Percentiles rank a stretch among this genome's conserved stretches.
phyloP scores from a whole-genome alignment of 2,113 vertebrate species.

The Emberiza fucata region DNA sequence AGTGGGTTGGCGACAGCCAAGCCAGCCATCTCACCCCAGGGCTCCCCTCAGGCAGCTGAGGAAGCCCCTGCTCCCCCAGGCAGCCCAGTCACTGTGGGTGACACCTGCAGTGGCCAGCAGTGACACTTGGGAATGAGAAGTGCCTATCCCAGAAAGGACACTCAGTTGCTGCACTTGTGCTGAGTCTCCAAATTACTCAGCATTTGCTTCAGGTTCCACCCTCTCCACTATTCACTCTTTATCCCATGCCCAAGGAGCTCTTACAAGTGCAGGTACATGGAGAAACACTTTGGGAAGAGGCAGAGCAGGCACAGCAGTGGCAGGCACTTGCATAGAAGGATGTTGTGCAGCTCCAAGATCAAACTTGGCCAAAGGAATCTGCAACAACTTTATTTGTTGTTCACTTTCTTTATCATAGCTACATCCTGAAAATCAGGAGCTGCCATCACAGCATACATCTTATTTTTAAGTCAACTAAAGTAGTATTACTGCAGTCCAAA shows the following conservation, averaged over 20 bases:
- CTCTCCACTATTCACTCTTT: neutral
- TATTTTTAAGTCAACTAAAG: neutral
- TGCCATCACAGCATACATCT: neutral
- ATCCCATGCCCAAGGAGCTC: neutral
- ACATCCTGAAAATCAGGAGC: neutral
- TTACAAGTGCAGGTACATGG: neutral
- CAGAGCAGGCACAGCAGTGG: neutral
- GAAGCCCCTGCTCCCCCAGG: neutral
- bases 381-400: neutral
- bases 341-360: neutral
- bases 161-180: neutral
- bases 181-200: neutral
- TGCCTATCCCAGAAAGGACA: neutral
- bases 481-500: neutral
- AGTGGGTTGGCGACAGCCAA: fast-evolving
- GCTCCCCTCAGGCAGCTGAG: neutral
- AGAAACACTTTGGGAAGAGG: neutral
- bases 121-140: neutral
- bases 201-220: neutral
- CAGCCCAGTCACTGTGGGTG: neutral
- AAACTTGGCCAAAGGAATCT: neutral
- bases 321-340: neutral
- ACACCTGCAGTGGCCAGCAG: fast-evolving
- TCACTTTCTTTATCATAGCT: fast-evolving
- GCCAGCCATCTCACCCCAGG: neutral